Base-by-base conservation (phyloP, 2,797 vertebrate species). In the Heteromormyrus szaboi region DNA sequence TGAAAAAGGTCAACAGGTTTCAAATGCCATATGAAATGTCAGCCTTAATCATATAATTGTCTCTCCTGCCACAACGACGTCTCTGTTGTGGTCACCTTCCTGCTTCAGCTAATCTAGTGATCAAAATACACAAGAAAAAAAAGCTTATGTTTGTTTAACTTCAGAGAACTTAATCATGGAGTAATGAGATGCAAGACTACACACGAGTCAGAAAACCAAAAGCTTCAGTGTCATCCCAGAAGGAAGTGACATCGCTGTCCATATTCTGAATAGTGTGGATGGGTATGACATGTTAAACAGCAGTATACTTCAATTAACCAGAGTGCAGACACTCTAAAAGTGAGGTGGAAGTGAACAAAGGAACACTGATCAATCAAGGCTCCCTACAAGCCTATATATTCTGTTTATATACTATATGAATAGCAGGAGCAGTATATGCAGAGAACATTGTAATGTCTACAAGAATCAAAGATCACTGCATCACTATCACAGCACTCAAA, bases 31-130 rank as follows among this genome's bases (percentile, higher is more conserved):
- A 53, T 37, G 11, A 85, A 85, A 85, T 85, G 84, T 85, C 93
- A 93, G 93, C 92, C 94, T 95, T 95, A 95, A 95, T 95, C 94
- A 95, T 93, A 92, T 95, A 96, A 96, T 95, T 96, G 95, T 90
- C 93, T 93, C 91, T 93, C 94, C 93, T 94, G 68, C 48, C 90
- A 92, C 84, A 81, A 90, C 93, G 91, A 93, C 90, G 62, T 86
- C 37, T 90, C 88, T 91, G 90, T 92, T 93, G 85, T 87, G 12
- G 54, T 59, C 46, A 53, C 22, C 48, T 25, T 33, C 25, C 19
- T 53, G 19, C 46, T 85, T 14, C 83, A 29, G 6, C 22, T 51
- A 51, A 46, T 46, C 79, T 46, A 85, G 12, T 19, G 8, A 53
- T 51, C 48, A 50, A 51, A 25, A 53, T 33, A 46, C 46, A 53